A percentile compares a stretch with the other conserved stretches of the same genome.
phyloP scores from a whole-genome alignment of 2,888 invertebrate genomes.

The Zygogramma bicolorata region DNA sequence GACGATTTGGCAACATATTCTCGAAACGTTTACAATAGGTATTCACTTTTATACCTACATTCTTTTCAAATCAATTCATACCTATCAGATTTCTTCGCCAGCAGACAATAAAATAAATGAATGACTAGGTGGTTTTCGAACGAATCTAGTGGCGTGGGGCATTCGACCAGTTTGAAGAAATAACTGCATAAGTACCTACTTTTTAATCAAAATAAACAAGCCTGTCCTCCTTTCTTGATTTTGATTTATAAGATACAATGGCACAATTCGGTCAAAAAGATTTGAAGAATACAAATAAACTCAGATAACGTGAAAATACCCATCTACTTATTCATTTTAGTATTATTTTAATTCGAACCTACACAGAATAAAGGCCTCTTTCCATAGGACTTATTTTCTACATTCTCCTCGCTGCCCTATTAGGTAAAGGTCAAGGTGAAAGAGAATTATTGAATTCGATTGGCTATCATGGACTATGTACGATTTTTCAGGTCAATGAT shows the following conservation, averaged over 20 bases:
- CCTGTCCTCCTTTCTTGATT: too few species aligned
- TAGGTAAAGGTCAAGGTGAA: slow-evolving; percentile 1
- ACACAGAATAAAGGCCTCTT: too few species aligned
- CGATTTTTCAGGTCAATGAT: neutral
- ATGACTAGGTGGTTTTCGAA: too few species aligned
- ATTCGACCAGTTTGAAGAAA: neutral
- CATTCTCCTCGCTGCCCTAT: neutral
- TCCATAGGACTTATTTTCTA: too few species aligned
- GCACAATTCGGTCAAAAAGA: too few species aligned
- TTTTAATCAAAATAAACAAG: too few species aligned
- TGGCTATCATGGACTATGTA: neutral
- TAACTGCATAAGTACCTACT: neutral
- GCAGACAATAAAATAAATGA: neutral
- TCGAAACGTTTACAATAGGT: neutral
- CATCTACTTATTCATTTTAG: too few species aligned
- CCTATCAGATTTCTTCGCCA: neutral
- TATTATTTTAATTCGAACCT: too few species aligned
- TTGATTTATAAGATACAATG: too few species aligned
- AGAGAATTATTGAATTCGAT: neutral
- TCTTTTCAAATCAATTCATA: neutral
- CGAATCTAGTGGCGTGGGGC: neutral
- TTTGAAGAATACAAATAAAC: too few species aligned
- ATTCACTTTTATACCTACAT: neutral
- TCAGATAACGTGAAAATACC: too few species aligned
- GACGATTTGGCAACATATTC: neutral